Percentiles rank a stretch among this genome's conserved stretches.
These are phyloP conservation scores for Periphyllus acericola DNA, from an alignment of 2,888 invertebrate genomes.

Conservation along the genomic window DNA sequence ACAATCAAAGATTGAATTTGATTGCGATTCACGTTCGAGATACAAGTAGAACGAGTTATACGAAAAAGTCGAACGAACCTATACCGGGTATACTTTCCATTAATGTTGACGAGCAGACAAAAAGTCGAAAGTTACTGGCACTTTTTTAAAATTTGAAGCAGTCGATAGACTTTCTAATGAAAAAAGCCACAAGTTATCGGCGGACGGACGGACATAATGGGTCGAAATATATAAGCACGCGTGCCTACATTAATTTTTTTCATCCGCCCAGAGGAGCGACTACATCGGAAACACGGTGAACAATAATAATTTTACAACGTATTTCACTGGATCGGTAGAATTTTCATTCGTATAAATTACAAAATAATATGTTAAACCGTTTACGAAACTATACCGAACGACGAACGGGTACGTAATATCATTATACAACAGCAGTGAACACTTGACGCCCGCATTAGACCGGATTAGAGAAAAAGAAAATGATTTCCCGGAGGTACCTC, in stretches of 20 bases:
- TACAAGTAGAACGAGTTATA: conserved; percentile 19
- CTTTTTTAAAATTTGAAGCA: conserved; percentile 4
- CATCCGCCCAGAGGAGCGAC: background rate
- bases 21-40: background rate
- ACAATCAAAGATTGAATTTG: background rate
- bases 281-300: background rate
- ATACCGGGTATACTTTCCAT: conserved; percentile 13
- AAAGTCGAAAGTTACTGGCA: conserved; percentile 33
- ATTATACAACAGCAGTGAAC: background rate
- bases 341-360: background rate
- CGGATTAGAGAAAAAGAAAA: conserved; percentile 20
- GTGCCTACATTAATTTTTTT: background rate
- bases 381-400: background rate
- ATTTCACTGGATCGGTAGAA: background rate
- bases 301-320: background rate
- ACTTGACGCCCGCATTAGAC: background rate
- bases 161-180: background rate
- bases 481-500: conserved; percentile 25
- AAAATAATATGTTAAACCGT: too few relatives aligned
- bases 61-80: background rate
- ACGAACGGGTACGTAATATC: background rate
- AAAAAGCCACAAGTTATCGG: conserved; percentile 3
- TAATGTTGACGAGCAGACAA: background rate
- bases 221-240: background rate
- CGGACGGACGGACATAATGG: background rate